phyloP scores from a whole-genome alignment of 1,140 invertebrate genomes.

The Drosophila parvula region DNA sequence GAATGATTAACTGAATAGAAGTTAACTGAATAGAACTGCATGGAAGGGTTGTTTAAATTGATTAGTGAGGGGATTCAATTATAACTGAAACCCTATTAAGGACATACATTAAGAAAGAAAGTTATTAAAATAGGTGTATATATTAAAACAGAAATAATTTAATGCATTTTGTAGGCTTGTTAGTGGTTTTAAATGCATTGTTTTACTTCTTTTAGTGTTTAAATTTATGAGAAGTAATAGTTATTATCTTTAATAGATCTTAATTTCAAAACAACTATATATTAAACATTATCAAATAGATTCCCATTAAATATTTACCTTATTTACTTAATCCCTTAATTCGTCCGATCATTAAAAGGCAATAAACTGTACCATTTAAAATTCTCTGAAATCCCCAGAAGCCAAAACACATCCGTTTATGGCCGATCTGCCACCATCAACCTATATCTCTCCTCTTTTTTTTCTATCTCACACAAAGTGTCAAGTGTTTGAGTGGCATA shows the following conservation, averaged over 20 bases:
- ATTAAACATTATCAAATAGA: too few relatives aligned
- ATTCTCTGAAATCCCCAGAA: conserved; percentile 8
- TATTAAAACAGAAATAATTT: neutral
- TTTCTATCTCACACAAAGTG: conserved; percentile 32
- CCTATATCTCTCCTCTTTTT: conserved; percentile 4
- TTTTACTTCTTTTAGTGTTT: too few relatives aligned
- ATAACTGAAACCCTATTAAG: neutral
- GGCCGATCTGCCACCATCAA: conserved; percentile 14
- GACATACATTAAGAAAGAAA: too few relatives aligned
- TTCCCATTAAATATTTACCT: neutral
- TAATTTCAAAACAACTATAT: too few relatives aligned
- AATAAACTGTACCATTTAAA: conserved; percentile 23
- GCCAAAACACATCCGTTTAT: conserved; percentile 44
- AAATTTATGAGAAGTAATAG: too few relatives aligned
- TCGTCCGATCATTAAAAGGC: conserved; percentile 26
- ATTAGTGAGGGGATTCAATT: conserved; percentile 11
- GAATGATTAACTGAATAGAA: conserved; percentile 31
- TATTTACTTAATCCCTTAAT: neutral
- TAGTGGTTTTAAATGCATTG: too few relatives aligned
- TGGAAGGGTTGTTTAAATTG: conserved; percentile 1
- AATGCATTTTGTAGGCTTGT: neutral
- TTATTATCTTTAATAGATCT: too few relatives aligned
- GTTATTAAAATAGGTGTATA: neutral
- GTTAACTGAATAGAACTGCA: conserved; percentile 23
- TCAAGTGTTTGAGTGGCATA: conserved; percentile 54